Percentiles rank a stretch among this genome's conserved stretches.
Evolutionary conservation across 2,797 vertebrate species (phyloP).

Genomic region (Phalloptychus januarius): DNA sequence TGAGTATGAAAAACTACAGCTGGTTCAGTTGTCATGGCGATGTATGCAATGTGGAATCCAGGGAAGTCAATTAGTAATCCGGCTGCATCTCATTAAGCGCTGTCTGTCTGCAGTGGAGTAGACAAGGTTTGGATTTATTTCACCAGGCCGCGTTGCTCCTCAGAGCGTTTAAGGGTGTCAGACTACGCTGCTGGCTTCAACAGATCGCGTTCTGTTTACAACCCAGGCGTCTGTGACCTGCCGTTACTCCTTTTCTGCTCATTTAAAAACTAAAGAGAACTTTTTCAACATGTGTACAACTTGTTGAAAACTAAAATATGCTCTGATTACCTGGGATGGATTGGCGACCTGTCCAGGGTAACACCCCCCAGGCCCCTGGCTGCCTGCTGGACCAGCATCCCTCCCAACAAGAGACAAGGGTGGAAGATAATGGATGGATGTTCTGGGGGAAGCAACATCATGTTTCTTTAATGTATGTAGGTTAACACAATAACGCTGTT

Average conservation of each 20-base stretch:
- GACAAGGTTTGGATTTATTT: conserved; percentile 61
- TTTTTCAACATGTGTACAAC: too few relatives aligned
- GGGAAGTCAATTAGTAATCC: conserved; percentile 83
- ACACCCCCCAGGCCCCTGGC: too few relatives aligned
- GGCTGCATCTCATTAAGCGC: conserved; percentile 78
- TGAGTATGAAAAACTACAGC: conserved; percentile 46
- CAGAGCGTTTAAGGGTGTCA: conserved; percentile 42
- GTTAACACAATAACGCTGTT: too few relatives aligned
- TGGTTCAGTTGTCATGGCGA: conserved; percentile 81
- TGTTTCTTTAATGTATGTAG: too few relatives aligned
- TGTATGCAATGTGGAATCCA: conserved; percentile 69
- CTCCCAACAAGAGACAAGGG: too few relatives aligned
- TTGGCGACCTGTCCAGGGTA: too few relatives aligned
- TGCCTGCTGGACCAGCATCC: too few relatives aligned
- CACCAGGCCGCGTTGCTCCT: conserved; percentile 21
- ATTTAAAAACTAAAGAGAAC: too few relatives aligned
- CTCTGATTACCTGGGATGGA: too few relatives aligned
- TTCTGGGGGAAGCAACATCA: too few relatives aligned
- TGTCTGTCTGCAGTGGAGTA: conserved; percentile 49
- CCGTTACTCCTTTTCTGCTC: conserved; percentile 18
- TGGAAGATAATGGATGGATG: too few relatives aligned
- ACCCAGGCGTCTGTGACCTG: conserved; percentile 62
- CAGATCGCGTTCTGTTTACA: conserved; percentile 40
- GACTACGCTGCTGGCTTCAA: conserved; percentile 23
- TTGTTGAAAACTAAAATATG: too few relatives aligned